These are phyloP conservation scores for Cephus rjabovi DNA, from an alignment of 2,888 invertebrate genomes.

Conservation along the genomic window DNA sequence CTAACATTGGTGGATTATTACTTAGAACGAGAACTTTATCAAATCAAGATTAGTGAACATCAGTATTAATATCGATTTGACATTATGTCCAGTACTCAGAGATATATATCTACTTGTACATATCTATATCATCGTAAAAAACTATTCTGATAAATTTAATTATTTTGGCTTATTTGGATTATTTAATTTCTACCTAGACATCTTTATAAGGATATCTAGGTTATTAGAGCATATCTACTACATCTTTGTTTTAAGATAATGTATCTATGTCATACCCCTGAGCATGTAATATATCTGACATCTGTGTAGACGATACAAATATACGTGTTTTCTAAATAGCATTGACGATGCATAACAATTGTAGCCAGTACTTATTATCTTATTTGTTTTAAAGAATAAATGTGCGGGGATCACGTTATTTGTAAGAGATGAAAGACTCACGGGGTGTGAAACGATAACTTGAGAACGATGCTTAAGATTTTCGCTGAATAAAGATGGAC, in stretches of 20 bases:
- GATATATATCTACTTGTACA: not conserved
- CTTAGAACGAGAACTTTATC: not conserved
- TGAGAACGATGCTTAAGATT: slow-evolving; percentile 78
- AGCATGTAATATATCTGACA: slow-evolving; percentile 12
- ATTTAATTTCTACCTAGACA: not conserved
- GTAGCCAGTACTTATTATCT: not conserved
- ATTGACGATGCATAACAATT: not conserved
- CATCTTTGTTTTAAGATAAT: not conserved
- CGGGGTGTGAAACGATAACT: slow-evolving; percentile 91
- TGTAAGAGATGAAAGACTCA: slow-evolving; percentile 52
- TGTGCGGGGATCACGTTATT: no score
- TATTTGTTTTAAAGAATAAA: not conserved
- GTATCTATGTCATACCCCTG: not conserved
- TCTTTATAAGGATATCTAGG: not conserved
- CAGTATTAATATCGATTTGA: not conserved
- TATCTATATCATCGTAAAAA: not conserved
- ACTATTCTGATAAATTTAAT: not conserved
- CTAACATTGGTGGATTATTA: not conserved
- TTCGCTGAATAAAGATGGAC: slow-evolving; percentile 89
- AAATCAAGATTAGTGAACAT: not conserved
- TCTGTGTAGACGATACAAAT: not conserved
- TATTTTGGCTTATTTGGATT: not conserved
- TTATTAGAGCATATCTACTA: not conserved
- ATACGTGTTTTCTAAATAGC: not conserved
- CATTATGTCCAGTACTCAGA: not conserved